Base-by-base conservation (phyloP, 2,888 invertebrate species). In the Noctua fimbriata region DNA sequence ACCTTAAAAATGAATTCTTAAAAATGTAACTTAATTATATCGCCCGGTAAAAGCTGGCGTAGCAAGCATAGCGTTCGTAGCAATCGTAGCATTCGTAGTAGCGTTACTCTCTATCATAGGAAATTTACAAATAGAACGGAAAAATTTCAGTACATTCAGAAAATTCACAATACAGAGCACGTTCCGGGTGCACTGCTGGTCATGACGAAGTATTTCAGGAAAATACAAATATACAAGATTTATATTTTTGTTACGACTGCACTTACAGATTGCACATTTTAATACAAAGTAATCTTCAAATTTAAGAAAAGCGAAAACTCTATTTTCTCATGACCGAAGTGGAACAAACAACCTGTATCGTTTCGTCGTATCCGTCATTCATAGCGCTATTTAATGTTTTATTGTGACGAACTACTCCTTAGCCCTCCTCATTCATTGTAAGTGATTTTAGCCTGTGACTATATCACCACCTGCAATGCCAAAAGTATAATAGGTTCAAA, bases 101-200 rank as follows among this genome's bases (percentile, higher is more conserved):
- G 41, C 47, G 55, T 73, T 58, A 52, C 65, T 36, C 73, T 58
- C 36, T 69, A 84, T 60, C 21, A 28, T 44, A 58, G n/a, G 52
- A 70, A 67, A 72, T 58, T 47, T 63, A 79, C 69, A 55, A 79
- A 82, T 60, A 76, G 41, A 83, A 77, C 67, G 60, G 41, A 63
- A 58, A 69, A 65, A 12, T 71, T 83, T 47, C 58, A 83, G 63
- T 32, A 63, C 41, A 65, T 69, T 63, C n/a, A 55, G n/a, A 65
- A 73, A 58, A 83, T 82, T 82, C 69, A 63, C 69, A 78, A 83
- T 49, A 49, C 74, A 69, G 73, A 66, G 60, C 82, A 84, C 67
- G 67, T 84, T 71, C 36, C 24, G 67, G 49, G 52, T 84, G 72
- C 60, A 77, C 66, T 67, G 69, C 75, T 77, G 67, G 63, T 52